These are phyloP conservation scores for Mastacembelus armatus DNA, from an alignment of 2,797 vertebrate species.

Conservation along the genomic window DNA sequence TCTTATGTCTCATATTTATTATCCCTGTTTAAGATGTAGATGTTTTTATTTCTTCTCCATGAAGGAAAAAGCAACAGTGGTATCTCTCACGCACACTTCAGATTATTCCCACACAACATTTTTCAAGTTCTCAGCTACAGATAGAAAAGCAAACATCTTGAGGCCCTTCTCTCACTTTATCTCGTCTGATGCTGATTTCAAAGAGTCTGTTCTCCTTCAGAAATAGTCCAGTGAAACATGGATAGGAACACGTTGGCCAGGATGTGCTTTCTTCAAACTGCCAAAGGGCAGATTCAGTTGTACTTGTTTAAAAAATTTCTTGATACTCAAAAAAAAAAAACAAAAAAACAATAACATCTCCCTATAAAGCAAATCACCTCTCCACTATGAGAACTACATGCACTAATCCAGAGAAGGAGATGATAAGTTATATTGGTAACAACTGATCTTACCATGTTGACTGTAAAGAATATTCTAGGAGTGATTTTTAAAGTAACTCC, in stretches of 20 bases:
- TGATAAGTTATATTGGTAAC: too few relatives aligned
- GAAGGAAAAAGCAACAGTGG: slow-evolving; percentile 28
- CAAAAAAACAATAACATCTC: background rate
- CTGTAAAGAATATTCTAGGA: background rate
- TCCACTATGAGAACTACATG: background rate
- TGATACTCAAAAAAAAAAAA: slow-evolving; percentile 18
- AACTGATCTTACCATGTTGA: background rate
- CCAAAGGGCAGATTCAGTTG: slow-evolving; percentile 14
- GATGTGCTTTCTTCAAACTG: background rate
- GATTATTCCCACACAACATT: slow-evolving; percentile 28
- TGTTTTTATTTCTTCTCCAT: slow-evolving; percentile 15
- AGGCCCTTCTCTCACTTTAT: slow-evolving; percentile 40
- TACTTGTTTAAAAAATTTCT: slow-evolving; percentile 11
- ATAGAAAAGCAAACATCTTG: slow-evolving; percentile 52
- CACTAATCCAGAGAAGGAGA: background rate
- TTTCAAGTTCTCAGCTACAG: slow-evolving; percentile 32
- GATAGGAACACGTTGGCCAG: slow-evolving; percentile 9
- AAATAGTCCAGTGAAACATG: slow-evolving; percentile 14
- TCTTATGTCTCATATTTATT: slow-evolving; percentile 12
- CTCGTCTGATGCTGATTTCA: slow-evolving; percentile 35
- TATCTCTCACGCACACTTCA: slow-evolving; percentile 6
- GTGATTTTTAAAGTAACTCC: slow-evolving; percentile 15
- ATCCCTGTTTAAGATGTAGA: slow-evolving; percentile 2
- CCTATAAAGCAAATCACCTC: slow-evolving; percentile 3
- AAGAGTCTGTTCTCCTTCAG: slow-evolving; percentile 20